Base-by-base conservation (phyloP, 2,888 invertebrate genomes). In the Scelioninae gen. 2 region DNA sequence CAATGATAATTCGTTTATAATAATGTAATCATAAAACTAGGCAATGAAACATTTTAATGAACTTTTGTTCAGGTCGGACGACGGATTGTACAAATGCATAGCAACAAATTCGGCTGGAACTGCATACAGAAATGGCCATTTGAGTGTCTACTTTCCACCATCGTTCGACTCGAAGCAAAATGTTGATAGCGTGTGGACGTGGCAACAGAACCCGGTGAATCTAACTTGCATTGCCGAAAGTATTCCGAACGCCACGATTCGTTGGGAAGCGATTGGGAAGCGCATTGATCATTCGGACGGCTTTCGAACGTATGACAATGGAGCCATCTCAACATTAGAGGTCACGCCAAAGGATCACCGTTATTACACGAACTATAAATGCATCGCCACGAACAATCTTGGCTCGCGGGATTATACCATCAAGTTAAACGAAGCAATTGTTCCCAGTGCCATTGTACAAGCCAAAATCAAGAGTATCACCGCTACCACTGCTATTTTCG, bases 211-310 rank as follows among this genome's bases (percentile, higher is more conserved):
- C 78, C 91, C 92, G 0, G 94, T 93, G 1, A 96, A 96, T 85
- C 88, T 96, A 4, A 94, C 93, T 70, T 96, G 96, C 83, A 88
- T 94, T 45, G 95, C 96, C n/a, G 94, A 95, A 86, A 90, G 92
- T 82, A 91, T 96, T 80, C 96, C 96, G 2, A 96, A 96, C 84
- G 96, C 96, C 0, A 96, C 96, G 5, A 95, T 96, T 78, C 91
- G 91, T 82, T 96, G 96, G 96, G 90, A 90, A 85, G 90, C 78
- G 76, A 82, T 69, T 33, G 84, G 87, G 0, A 15, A 37, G 18
- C n/a, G 16, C 2, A 55, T 65, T 2, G n/a, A n/a, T n/a, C n/a
- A n/a, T n/a, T n/a, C n/a, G n/a, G n/a, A n/a, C n/a, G n/a, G n/a
- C n/a, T n/a, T n/a, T n/a, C n/a, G n/a, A n/a, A n/a, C 80, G 19